A percentile compares a stretch with the other conserved stretches of the same genome.
These are phyloP conservation scores for Perithous albicinctus DNA, from an alignment of 2,888 invertebrate genomes.

Conservation along the genomic window DNA sequence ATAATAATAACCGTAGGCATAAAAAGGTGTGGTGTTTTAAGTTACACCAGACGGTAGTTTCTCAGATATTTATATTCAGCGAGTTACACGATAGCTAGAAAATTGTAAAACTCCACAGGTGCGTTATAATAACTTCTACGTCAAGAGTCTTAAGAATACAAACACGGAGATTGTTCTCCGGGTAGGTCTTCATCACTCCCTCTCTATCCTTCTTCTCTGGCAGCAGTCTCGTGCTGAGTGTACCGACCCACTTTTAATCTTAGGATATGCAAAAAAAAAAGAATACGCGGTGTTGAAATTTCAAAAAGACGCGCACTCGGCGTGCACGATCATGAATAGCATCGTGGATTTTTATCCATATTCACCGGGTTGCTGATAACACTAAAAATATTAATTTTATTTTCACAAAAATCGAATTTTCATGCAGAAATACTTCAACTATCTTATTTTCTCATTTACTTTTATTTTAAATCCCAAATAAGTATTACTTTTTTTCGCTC, in stretches of 20 bases:
- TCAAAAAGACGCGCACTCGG: background rate
- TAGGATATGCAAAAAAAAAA: background rate
- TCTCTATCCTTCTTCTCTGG: background rate
- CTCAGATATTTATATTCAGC: background rate
- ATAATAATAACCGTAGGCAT: background rate
- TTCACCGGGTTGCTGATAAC: too few relatives aligned
- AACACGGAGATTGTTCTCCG: background rate
- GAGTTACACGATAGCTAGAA: background rate
- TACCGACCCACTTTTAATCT: background rate
- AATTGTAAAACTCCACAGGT: background rate
- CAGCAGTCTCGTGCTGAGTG: background rate
- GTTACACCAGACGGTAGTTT: background rate
- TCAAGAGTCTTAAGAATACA: constrained; percentile 17
- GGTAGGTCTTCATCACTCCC: constrained; percentile 34
- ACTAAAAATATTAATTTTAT: too few relatives aligned
- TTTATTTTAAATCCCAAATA: too few relatives aligned
- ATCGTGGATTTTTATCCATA: too few relatives aligned
- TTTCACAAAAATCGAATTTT: too few relatives aligned
- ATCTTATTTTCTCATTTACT: too few relatives aligned
- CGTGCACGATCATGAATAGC: background rate
- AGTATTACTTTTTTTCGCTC: background rate
- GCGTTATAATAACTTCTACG: constrained; percentile 10
- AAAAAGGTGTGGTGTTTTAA: background rate
- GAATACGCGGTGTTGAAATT: background rate
- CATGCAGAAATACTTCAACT: too few relatives aligned